Conservation (phyloP, 2,888 invertebrate genomes). For the Desoria tigrina region DNA sequence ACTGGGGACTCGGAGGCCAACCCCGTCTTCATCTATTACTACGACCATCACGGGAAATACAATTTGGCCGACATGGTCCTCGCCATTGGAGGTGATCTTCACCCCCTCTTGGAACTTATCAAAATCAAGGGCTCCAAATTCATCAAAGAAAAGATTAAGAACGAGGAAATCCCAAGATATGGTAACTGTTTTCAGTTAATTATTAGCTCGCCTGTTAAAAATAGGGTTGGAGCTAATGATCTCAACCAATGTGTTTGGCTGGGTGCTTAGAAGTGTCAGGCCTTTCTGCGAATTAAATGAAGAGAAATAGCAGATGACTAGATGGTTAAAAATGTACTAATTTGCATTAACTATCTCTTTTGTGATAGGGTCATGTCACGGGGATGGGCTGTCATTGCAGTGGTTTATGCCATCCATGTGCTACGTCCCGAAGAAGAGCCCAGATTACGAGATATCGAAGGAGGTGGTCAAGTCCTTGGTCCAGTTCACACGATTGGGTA, state of each 20-base stretch:
- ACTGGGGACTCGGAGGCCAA: neutral
- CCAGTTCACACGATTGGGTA: neutral
- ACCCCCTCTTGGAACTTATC: slow-evolving; percentile 1
- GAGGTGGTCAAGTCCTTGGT: neutral
- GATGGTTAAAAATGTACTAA: too few relatives aligned
- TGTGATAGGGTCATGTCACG: neutral
- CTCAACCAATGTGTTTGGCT: too few relatives aligned
- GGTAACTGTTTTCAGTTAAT: too few relatives aligned
- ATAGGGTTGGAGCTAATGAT: neutral
- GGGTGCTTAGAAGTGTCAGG: too few relatives aligned
- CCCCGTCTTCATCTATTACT: slow-evolving; percentile 1
- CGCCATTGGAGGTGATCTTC: slow-evolving; percentile 8
- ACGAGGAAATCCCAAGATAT: slow-evolving; percentile 9
- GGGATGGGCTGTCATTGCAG: neutral
- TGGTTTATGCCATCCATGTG: slow-evolving; percentile 8
- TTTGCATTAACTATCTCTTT: neutral
- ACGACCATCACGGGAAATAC: neutral
- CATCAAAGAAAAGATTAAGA: slow-evolving; percentile 7
- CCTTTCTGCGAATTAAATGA: too few relatives aligned
- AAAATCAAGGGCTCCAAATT: slow-evolving; percentile 6
- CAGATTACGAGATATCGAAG: slow-evolving; percentile 1
- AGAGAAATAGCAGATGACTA: too few relatives aligned
- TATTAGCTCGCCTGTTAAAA: too few relatives aligned
- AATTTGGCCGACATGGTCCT: slow-evolving; percentile 8
- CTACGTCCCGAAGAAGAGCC: slow-evolving; percentile 10